These are phyloP conservation scores for Planococcus citri DNA, from an alignment of 1,140 invertebrate genomes.

Conservation along the genomic window DNA sequence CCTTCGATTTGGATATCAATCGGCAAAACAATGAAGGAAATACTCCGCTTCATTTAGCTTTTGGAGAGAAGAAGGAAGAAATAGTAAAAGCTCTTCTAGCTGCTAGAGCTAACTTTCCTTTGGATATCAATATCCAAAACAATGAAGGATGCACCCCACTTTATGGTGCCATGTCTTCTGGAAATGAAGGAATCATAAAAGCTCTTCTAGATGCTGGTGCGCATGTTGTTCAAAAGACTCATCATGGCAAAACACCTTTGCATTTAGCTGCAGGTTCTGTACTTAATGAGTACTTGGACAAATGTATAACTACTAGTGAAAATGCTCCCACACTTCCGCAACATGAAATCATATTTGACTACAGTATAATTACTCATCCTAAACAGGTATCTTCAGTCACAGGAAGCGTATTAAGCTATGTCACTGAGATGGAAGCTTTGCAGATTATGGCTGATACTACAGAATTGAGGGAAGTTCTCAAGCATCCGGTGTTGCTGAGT, in stretches of 20 bases:
- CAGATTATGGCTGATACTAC: conserved; percentile 49
- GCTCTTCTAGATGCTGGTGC: conserved; percentile 39
- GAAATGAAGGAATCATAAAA: conserved; percentile 43
- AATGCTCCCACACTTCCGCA: conserved; percentile 44
- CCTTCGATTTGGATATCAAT: too few relatives aligned
- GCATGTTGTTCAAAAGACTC: conserved; percentile 7
- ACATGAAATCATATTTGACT: conserved; percentile 57
- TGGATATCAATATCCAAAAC: conserved; percentile 49
- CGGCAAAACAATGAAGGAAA: too few relatives aligned
- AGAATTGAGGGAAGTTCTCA: conserved; percentile 51
- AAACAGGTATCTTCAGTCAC: conserved; percentile 27
- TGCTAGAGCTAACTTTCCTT: conserved; percentile 40
- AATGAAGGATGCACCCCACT: conserved; percentile 60
- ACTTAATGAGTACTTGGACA: conserved; percentile 53
- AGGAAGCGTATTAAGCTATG: not conserved
- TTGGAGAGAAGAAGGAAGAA: conserved; percentile 40
- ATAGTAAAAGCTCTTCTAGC: conserved; percentile 28
- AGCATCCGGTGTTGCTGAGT: conserved; percentile 64
- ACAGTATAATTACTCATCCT: conserved; percentile 50
- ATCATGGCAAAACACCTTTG: too few relatives aligned
- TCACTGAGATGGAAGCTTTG: conserved; percentile 39
- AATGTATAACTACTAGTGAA: conserved; percentile 48
- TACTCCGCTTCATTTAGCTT: too few relatives aligned
- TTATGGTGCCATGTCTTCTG: conserved; percentile 63
- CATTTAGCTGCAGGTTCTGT: conserved; percentile 31